Base-by-base conservation (phyloP, 2,797 vertebrate species). In the Vipera ursinii region DNA sequence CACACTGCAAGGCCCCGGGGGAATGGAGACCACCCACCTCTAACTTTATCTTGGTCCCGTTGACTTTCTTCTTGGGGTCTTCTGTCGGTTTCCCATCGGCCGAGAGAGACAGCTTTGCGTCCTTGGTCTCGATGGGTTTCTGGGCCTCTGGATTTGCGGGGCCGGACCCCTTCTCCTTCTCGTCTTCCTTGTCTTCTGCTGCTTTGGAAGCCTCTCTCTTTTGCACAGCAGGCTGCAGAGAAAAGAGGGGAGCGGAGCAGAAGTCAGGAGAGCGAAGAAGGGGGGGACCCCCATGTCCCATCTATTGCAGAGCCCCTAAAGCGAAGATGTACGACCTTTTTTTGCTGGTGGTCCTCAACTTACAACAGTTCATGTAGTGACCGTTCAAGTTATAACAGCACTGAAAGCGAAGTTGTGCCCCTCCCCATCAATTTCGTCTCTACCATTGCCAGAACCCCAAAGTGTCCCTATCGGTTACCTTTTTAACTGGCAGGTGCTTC, bases 41-140 rank as follows among this genome's bases (percentile, higher is more conserved):
- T 6, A 10, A 8, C 6, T 10, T 26, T 2, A 24, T n/a, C 20
- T 63, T 55, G 1, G 2, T 48, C 1, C 2, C 13, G 1, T 4
- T 22, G 12, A 2, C 2, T 32, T 89, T 82, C 24, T 88, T 51
- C 3, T 78, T 48, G 38, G 24, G 0, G 0, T 48, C 26, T 28
- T 60, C 26, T 6, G 5, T 7, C 1, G n/a, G 20, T 20, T 44
- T 38, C 13, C 38, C 32, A 0, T 7, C 1, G 2, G 65, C 44
- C 3, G 56, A 13, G 56, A 56, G 7, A 89, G 56, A 17, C 65
- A n/a, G 20, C 87, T 53, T 26, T 48, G 6, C 85, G 0, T 12
- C n/a, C 17, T n/a, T 24, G 32, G 4, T 10, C n/a, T 20, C 9
- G 6, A 7, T 44, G 8, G 73, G 38, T 10, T 22, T 60, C 1